Conservation (phyloP, 2,888 invertebrate genomes). For the Ophonus ardosiacus region DNA sequence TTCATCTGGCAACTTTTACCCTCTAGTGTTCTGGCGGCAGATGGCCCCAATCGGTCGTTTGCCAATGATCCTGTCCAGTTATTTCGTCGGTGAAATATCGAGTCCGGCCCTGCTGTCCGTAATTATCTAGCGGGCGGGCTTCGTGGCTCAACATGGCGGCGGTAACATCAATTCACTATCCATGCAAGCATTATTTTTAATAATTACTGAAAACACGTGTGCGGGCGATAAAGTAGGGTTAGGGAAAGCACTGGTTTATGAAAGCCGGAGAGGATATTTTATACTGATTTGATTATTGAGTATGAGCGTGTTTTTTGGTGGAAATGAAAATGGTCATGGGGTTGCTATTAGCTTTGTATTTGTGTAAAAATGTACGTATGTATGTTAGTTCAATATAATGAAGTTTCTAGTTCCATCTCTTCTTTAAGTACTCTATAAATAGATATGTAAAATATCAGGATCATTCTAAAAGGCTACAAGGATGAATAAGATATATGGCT, state of each 20-base stretch:
- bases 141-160: background rate
- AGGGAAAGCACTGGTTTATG: background rate
- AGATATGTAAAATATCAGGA: too few species aligned
- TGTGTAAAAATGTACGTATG: too few species aligned
- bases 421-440: too few species aligned
- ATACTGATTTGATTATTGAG: constrained; percentile 31
- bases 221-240: constrained; percentile 8
- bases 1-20: background rate
- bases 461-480: too few species aligned
- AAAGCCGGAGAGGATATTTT: constrained; percentile 3
- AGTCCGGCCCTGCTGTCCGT: constrained; percentile 11
- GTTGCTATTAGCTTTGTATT: background rate
- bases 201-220: constrained; percentile 27
- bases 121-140: background rate
- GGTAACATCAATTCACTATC: background rate
- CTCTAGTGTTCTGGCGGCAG: background rate
- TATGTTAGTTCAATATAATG: too few species aligned
- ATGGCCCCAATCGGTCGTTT: background rate
- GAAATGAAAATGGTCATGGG: background rate
- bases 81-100: background rate
- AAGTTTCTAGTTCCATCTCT: too few species aligned
- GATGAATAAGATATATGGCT: too few species aligned
- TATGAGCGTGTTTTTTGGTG: background rate
- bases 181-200: constrained; percentile 25
- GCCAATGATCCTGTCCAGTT: background rate